These are phyloP conservation scores for Premnoplex brunnescens DNA, from an alignment of 2,797 vertebrate genomes.

Conservation along the genomic window DNA sequence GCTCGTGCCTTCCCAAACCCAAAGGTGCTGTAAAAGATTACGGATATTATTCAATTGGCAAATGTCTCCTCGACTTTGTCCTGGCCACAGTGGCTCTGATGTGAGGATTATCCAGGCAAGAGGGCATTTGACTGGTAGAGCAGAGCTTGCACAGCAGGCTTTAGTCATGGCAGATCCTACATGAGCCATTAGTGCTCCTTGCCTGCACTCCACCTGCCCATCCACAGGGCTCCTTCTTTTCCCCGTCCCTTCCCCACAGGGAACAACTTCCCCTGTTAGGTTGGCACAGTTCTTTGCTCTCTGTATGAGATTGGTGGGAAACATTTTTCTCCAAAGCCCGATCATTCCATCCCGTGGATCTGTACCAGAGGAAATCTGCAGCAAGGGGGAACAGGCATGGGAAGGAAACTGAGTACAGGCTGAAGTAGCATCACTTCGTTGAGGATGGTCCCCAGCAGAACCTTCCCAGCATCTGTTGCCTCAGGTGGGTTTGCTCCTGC, in stretches of 20 bases:
- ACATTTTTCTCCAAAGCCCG: neutral
- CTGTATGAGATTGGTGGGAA: neutral
- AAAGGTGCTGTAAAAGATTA: neutral
- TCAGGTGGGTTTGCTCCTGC: neutral
- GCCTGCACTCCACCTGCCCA: neutral
- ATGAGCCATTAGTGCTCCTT: neutral
- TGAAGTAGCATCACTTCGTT: neutral
- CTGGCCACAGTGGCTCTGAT: neutral
- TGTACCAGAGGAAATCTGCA: neutral
- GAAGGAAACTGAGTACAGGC: neutral
- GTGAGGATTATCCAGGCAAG: neutral
- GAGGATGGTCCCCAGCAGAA: neutral
- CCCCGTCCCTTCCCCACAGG: neutral
- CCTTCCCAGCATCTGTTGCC: neutral
- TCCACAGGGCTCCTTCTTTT: neutral
- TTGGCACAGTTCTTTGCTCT: neutral
- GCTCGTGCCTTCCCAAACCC: neutral
- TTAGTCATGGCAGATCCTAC: rapidly evolving
- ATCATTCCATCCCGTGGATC: neutral
- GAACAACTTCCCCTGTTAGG: neutral
- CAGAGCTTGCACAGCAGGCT: neutral
- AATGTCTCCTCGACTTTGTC: rapidly evolving
- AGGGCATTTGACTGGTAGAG: neutral
- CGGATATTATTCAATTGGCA: neutral
- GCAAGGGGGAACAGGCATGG: neutral